Evolutionary conservation across 2,797 vertebrate genomes (phyloP).

Genomic region (Thalassophryne amazonica): DNA sequence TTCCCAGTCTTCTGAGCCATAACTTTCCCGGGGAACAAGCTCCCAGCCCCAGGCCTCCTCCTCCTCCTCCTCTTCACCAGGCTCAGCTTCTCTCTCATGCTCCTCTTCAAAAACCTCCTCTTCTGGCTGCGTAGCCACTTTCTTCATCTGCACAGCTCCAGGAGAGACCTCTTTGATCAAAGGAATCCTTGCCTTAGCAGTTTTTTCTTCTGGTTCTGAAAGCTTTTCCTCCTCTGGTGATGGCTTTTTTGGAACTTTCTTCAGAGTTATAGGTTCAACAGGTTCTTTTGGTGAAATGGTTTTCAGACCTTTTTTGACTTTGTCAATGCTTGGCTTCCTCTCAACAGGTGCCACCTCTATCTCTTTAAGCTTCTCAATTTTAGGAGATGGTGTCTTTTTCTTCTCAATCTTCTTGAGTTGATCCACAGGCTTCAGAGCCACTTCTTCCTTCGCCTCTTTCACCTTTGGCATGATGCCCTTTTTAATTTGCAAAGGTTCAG

Average conservation of each 20-base stretch:
- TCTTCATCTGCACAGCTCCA: conserved; percentile 69
- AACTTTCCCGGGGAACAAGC: conserved; percentile 71
- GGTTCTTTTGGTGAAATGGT: conserved; percentile 69
- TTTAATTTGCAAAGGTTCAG: conserved; percentile 63
- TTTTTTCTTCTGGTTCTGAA: conserved; percentile 35
- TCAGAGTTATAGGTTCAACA: conserved; percentile 61
- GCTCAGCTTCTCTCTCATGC: conserved; percentile 51
- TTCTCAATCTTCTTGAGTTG: conserved; percentile 67
- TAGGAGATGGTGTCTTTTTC: conserved; percentile 75
- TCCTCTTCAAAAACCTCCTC: conserved; percentile 76
- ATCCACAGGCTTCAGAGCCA: conserved; percentile 68
- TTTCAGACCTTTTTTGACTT: conserved; percentile 63
- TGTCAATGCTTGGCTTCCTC: conserved; percentile 59
- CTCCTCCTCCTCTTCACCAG: conserved; percentile 58
- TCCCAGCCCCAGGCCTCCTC: conserved; percentile 81
- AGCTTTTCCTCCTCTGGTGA: conserved; percentile 64
- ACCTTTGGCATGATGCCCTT: conserved; percentile 62
- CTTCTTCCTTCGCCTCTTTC: conserved; percentile 64
- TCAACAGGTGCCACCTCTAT: conserved; percentile 52
- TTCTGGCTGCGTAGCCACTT: conserved; percentile 73
- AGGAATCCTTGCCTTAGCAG: conserved; percentile 42
- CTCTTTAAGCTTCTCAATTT: conserved; percentile 66
- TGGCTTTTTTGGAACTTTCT: conserved; percentile 67
- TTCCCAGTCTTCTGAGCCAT: conserved; percentile 76
- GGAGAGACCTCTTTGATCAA: conserved; percentile 75